These are phyloP conservation scores for Achatina immaculata DNA, from an alignment of 1,140 invertebrate genomes.

Conservation along the genomic window DNA sequence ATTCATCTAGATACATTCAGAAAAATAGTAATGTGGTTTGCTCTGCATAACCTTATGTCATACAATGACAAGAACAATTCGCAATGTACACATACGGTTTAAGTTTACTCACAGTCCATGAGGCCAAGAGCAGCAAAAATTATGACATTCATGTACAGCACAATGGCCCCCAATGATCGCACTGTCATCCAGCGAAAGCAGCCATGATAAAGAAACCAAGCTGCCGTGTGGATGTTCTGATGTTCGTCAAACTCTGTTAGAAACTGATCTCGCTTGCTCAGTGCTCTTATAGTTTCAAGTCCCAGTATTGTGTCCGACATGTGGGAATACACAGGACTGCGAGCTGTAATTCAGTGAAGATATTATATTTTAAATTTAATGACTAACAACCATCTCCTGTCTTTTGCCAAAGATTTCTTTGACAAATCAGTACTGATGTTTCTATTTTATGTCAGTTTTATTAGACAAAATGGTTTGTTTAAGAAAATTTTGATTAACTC, in stretches of 20 bases:
- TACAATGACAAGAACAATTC: too few relatives aligned
- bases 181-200: slow-evolving; percentile 86
- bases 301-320: slow-evolving; percentile 88
- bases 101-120: slow-evolving; percentile 13
- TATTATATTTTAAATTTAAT: too few relatives aligned
- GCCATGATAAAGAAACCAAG: slow-evolving; percentile 79
- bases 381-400: too few relatives aligned
- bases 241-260: slow-evolving; percentile 77
- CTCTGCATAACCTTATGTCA: too few relatives aligned
- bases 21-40: too few relatives aligned
- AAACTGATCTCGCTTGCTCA: slow-evolving; percentile 75
- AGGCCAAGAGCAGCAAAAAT: slow-evolving; percentile 43
- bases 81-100: too few relatives aligned
- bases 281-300: slow-evolving; percentile 88
- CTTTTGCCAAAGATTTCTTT: too few relatives aligned
- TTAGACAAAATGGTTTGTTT: too few relatives aligned
- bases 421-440: too few relatives aligned
- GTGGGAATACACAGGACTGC: slow-evolving; percentile 84
- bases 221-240: slow-evolving; percentile 75
- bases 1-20: too few relatives aligned
- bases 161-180: slow-evolving; percentile 77
- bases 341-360: slow-evolving; percentile 51
- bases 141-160: slow-evolving; percentile 52
- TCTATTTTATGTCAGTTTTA: too few relatives aligned
- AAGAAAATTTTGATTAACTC: too few relatives aligned